phyloP scores from a whole-genome alignment of 2,113 vertebrate genomes.

The Hippotragus niger region DNA sequence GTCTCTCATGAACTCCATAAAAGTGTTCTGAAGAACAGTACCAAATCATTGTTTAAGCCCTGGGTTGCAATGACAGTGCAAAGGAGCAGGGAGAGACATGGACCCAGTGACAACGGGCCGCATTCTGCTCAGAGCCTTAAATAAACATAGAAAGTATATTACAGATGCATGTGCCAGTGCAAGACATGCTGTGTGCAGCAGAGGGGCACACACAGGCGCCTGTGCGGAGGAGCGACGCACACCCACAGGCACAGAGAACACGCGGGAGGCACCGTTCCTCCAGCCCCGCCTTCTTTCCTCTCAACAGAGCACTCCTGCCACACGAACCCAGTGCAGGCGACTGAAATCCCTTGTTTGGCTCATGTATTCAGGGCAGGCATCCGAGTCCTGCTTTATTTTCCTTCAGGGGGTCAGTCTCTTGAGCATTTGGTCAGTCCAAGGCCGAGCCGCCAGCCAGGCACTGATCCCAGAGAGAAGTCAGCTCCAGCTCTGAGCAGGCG shows the following conservation, averaged over 20 bases:
- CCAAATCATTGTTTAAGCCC: neutral
- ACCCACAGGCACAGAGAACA: conserved; percentile 44
- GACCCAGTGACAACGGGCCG: neutral
- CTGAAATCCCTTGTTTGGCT: neutral
- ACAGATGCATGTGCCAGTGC: conserved; percentile 58
- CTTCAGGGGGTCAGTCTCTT: neutral
- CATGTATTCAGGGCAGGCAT: neutral
- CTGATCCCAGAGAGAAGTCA: neutral
- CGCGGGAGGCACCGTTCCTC: neutral
- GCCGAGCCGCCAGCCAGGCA: neutral
- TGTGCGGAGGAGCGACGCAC: neutral
- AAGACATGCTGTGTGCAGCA: conserved; percentile 65
- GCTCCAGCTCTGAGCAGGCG: neutral
- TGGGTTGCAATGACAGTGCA: neutral
- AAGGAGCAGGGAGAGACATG: conserved; percentile 20
- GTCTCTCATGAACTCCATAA: conserved; percentile 18
- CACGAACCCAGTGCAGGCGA: neutral
- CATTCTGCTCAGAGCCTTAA: conserved; percentile 48
- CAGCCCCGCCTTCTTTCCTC: neutral
- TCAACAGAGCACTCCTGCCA: neutral
- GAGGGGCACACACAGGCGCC: conserved; percentile 29
- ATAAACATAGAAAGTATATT: conserved; percentile 47
- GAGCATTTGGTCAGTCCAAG: neutral
- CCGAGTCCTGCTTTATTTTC: neutral
- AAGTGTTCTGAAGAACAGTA: conserved; percentile 50